Conservation (phyloP, 2,113 vertebrate species). For the Hippocampus mohnikei region DNA sequence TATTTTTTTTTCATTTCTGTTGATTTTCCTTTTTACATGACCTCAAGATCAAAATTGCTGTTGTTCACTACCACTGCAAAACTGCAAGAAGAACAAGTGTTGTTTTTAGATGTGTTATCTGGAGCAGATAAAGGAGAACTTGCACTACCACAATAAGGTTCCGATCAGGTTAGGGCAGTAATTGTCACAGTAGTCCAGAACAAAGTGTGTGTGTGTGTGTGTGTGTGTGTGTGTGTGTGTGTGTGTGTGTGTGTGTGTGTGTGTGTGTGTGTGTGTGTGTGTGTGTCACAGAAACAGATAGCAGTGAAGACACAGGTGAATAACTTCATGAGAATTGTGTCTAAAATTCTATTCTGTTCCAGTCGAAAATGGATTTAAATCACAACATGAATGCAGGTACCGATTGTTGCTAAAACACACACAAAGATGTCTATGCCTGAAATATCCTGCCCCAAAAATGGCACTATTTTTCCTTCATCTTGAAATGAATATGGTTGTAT, state of each 20-base stretch:
- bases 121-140: slow-evolving; percentile 7
- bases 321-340: not conserved
- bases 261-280: not conserved
- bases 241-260: not conserved
- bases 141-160: not conserved
- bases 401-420: not conserved
- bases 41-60: not conserved
- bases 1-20: not conserved
- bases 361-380: not conserved
- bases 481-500: not conserved
- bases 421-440: not conserved
- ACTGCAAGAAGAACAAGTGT: not conserved
- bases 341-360: not conserved
- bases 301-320: not conserved
- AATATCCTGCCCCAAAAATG: too few relatives aligned
- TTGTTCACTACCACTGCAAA: not conserved
- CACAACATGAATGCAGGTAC: not conserved
- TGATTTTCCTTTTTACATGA: not conserved
- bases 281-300: not conserved
- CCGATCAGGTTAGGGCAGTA: slow-evolving; percentile 1
- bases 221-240: not conserved
- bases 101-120: not conserved
- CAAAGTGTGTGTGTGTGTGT: not conserved
- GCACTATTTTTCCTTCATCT: not conserved
- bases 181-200: not conserved